These are phyloP conservation scores for Temnopleurus reevesii DNA, from an alignment of 53 echinoderm and acorn worm species.

Conservation along the genomic window DNA sequence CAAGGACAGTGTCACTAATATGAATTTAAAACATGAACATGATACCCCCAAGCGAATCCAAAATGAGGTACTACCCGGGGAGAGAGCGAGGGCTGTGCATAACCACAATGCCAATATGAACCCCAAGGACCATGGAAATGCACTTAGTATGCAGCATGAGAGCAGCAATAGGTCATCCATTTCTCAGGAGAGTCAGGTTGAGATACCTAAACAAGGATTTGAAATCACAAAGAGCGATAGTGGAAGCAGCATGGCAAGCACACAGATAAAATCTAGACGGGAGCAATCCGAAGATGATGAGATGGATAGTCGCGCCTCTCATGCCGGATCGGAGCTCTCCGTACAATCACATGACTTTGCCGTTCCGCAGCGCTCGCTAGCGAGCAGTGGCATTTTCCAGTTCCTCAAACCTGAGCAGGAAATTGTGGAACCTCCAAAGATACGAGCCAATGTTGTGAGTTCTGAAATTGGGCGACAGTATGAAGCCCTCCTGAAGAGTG, in stretches of 20 bases:
- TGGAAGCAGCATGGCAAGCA: neutral
- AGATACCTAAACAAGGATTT: neutral
- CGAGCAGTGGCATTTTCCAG: constrained; percentile 53
- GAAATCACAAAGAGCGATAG: constrained; percentile 38
- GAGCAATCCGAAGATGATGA: constrained; percentile 14
- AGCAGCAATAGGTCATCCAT: neutral
- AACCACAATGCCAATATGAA: neutral
- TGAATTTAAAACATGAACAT: neutral
- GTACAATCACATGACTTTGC: constrained; percentile 12
- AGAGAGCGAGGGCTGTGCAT: neutral
- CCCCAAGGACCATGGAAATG: neutral
- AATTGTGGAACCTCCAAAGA: constrained; percentile 17
- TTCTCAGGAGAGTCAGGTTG: constrained; percentile 10
- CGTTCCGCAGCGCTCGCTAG: constrained; percentile 21
- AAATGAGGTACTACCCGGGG: neutral
- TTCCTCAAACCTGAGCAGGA: constrained; percentile 32
- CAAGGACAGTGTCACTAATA: neutral
- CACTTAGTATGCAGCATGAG: neutral
- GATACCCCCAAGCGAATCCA: constrained; percentile 2
- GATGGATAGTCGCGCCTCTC: neutral
- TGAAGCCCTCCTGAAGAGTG: constrained; percentile 52
- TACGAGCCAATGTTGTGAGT: constrained; percentile 46
- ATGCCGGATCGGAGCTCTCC: constrained; percentile 27
- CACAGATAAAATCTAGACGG: neutral
- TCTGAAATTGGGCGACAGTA: constrained; percentile 57